Evolutionary conservation across 2,888 invertebrate genomes (phyloP).

Genomic region (Lampropteryx suffumata): DNA sequence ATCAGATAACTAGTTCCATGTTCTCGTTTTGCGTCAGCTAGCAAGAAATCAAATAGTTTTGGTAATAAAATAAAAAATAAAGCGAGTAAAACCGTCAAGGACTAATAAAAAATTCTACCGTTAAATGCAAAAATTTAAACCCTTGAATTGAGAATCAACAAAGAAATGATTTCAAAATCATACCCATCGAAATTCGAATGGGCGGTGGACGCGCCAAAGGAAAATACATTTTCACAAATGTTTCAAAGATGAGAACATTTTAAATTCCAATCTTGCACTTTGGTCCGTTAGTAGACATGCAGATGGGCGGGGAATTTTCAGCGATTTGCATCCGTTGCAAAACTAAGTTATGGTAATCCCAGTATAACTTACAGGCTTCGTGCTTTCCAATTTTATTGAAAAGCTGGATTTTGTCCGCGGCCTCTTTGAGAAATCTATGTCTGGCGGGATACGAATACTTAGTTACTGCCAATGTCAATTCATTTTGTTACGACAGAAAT

Average conservation of each 20-base stretch:
- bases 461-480: no score
- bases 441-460: no score
- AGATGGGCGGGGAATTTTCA: slow-evolving; percentile 66
- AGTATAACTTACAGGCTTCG: slow-evolving; percentile 61
- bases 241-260: slow-evolving; percentile 60
- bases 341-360: slow-evolving; percentile 48
- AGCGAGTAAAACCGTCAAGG: no score
- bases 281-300: slow-evolving; percentile 58
- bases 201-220: slow-evolving; percentile 30
- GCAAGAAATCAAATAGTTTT: no score
- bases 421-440: neutral
- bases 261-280: slow-evolving; percentile 72
- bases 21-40: neutral
- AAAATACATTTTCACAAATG: slow-evolving; percentile 52
- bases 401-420: slow-evolving; percentile 2
- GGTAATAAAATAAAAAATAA: no score
- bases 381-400: slow-evolving; percentile 62
- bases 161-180: slow-evolving; percentile 18
- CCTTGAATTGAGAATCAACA: neutral
- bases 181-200: slow-evolving; percentile 28
- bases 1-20: neutral
- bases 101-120: neutral
- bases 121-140: neutral
- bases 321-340: slow-evolving; percentile 69
- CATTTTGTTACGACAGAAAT: no score